Conservation (phyloP, 2,888 invertebrate species). For the Deilephila elpenor region DNA sequence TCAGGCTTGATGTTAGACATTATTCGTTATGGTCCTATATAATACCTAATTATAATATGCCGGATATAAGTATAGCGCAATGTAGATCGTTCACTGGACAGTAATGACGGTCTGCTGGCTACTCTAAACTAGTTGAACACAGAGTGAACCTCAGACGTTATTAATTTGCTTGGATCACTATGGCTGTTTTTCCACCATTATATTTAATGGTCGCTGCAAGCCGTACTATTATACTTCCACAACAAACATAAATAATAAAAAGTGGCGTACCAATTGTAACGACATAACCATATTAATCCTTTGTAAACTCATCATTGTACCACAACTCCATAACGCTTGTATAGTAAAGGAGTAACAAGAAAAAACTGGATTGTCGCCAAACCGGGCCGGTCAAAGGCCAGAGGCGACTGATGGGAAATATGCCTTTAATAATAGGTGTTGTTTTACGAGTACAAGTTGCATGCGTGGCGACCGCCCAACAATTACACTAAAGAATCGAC, state of each 20-base stretch:
- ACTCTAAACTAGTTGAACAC: too few species aligned
- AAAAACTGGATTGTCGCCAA: conserved; percentile 68
- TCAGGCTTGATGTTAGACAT: too few species aligned
- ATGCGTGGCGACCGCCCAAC: conserved; percentile 41
- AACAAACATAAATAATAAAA: conserved; percentile 25
- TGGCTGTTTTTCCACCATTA: too few species aligned
- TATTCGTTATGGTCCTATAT: too few species aligned
- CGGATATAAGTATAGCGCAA: too few species aligned
- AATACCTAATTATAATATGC: too few species aligned
- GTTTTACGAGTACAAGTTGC: conserved; percentile 53
- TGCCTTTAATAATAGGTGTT: conserved; percentile 59
- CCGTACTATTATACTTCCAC: too few species aligned
- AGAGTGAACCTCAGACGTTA: too few species aligned
- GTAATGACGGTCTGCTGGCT: too few species aligned
- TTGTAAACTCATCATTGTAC: conserved; percentile 36
- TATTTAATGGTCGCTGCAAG: too few species aligned
- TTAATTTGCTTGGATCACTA: too few species aligned
- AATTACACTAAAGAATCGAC: conserved; percentile 37
- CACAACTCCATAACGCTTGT: conserved; percentile 49
- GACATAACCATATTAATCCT: conserved; percentile 46
- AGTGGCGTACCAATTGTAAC: conserved; percentile 45
- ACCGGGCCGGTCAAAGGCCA: conserved; percentile 55
- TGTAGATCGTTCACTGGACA: too few species aligned
- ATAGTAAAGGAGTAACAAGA: conserved; percentile 54
- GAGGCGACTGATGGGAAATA: conserved; percentile 63